phyloP scores from a whole-genome alignment of 1,140 invertebrate genomes.

The Zaprionus ornatus region DNA sequence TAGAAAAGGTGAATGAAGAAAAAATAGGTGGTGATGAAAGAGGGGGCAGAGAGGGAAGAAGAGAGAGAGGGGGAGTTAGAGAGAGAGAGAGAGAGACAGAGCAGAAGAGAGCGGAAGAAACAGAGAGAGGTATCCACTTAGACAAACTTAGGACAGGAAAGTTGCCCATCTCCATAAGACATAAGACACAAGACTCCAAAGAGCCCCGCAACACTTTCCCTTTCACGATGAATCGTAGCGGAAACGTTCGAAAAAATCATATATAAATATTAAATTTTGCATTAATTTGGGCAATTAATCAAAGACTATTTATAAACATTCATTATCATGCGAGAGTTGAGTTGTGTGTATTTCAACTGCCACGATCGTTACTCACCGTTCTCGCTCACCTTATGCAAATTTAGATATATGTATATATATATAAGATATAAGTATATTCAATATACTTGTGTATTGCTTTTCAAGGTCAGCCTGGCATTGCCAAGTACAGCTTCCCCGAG shows the following conservation, averaged over 20 bases:
- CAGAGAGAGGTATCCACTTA: not conserved
- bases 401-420: not conserved
- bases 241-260: not conserved
- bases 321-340: slow-evolving; percentile 1
- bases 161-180: slow-evolving; percentile 22
- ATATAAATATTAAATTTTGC: slow-evolving; percentile 15
- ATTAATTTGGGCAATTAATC: slow-evolving; percentile 18
- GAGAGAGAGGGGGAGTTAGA: not conserved
- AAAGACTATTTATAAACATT: slow-evolving; percentile 18
- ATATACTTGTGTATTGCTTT: slow-evolving; percentile 13
- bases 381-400: slow-evolving; percentile 73
- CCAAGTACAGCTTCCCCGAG: slow-evolving; percentile 34
- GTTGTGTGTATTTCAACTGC: slow-evolving; percentile 16
- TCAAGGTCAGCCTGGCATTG: slow-evolving; percentile 39
- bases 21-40: not conserved
- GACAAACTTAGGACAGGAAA: slow-evolving; percentile 27
- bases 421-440: not conserved
- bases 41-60: not conserved
- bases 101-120: too few species aligned
- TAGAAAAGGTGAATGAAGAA: not conserved
- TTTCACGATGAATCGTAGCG: slow-evolving; percentile 18
- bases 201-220: slow-evolving; percentile 24
- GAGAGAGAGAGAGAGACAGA: not conserved
- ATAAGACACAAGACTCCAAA: not conserved
- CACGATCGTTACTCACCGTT: slow-evolving; percentile 23